Evolutionary conservation across 64 coral and sea anemone species (phyloP).

Genomic region (Platygyra sinensis): DNA sequence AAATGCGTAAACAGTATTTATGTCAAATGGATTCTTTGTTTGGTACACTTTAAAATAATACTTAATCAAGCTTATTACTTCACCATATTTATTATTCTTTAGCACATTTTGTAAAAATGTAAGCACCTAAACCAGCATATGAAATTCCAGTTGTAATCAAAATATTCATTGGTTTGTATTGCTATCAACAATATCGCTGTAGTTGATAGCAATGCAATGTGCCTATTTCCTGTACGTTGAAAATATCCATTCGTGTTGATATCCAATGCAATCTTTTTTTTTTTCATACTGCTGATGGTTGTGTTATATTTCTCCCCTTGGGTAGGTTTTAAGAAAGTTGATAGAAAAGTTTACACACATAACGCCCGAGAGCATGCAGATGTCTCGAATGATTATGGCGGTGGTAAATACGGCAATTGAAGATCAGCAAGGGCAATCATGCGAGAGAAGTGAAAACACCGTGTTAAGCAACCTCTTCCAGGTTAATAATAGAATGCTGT

Average conservation of each 20-base stretch:
- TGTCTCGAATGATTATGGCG: neutral
- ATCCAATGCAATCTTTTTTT: neutral
- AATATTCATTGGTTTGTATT: no score
- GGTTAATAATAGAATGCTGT: no score
- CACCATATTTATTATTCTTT: no score
- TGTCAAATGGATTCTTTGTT: no score
- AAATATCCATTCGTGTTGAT: neutral
- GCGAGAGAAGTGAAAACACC: neutral
- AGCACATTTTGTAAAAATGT: no score
- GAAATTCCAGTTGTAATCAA: no score
- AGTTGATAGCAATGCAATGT: no score
- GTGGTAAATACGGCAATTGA: neutral
- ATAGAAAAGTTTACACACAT: neutral
- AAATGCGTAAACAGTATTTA: neutral
- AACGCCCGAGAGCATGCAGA: neutral
- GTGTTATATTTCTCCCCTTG: neutral
- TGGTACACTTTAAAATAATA: no score
- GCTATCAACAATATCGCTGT: no score
- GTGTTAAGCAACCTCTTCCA: neutral
- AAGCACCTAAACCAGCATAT: no score
- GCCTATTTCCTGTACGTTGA: neutral
- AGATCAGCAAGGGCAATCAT: neutral
- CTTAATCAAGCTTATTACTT: no score
- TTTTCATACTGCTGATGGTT: neutral
- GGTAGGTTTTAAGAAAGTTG: neutral